Base-by-base conservation (phyloP, 1,140 invertebrate species). In the Cyclina sinensis region DNA sequence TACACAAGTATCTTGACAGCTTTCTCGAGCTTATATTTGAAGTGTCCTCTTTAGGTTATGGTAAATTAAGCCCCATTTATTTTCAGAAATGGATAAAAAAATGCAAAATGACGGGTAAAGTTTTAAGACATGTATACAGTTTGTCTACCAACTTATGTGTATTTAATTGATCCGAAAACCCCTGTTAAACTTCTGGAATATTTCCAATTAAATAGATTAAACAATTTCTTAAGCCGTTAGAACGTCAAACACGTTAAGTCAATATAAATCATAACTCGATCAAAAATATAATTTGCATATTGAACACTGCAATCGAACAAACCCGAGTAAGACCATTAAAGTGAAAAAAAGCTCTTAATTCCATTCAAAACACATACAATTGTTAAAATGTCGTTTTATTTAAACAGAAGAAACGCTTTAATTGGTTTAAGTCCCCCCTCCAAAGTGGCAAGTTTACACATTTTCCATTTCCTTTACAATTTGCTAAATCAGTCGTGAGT, bases 161-260 rank as follows among this genome's bases (percentile, higher is more conserved):
- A 62, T 27, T 62, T 27, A 62, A 62, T 3, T 62, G n/a, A 27
- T 62, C 21, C 24, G 27, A 27, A 1, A 2, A 5, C 65, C 65
- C 35, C 65, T 70, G 32, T 70, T 70, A 9, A 70, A 35, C 65
- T 70, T 70, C 65, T 70, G 65, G 65, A 39, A 16, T 37, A 16
- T 18, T 70, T 70, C 65, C 65, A 70, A 70, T 70, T 57, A 37
- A 37, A 70, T 32, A 37, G 65, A 70, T 35, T 39, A 70, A 70
- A 70, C 24, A 70, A 14, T 70, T 39, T 70, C 35, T 39, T 18
- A 70, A 9, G 35, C 37, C 65, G 12, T 70, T 70, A n/a, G n/a
- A n/a, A n/a, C 32, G 65, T 35, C 65, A 70, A 70, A 70, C 32
- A 70, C 32, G 37, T 32, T 37, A 70, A 70, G 65, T 70, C 30